phyloP scores from a whole-genome alignment of 2,888 invertebrate genomes.

The Epistrophe eligans region DNA sequence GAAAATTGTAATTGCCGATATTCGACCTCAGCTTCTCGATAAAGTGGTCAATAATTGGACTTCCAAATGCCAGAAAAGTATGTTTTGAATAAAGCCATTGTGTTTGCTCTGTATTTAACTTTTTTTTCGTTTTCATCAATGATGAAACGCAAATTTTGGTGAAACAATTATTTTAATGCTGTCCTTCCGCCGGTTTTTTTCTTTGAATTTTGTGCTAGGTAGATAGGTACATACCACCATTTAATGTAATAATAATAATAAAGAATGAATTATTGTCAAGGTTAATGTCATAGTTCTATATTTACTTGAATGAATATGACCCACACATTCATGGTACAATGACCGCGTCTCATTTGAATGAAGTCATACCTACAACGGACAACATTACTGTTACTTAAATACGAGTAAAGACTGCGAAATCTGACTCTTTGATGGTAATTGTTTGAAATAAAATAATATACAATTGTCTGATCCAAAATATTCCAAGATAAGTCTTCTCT shows the following conservation, averaged over 20 bases:
- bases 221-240: not conserved
- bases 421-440: not conserved
- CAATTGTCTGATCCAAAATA: not conserved
- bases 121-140: too few species aligned
- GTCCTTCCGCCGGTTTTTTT: not conserved
- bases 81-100: too few species aligned
- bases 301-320: not conserved
- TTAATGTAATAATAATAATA: too few species aligned
- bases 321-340: slow-evolving; percentile 18
- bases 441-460: not conserved
- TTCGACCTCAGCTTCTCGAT: too few species aligned
- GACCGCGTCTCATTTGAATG: not conserved
- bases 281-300: slow-evolving; percentile 24
- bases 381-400: not conserved
- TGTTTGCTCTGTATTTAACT: too few species aligned
- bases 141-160: not conserved
- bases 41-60: too few species aligned
- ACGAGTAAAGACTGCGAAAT: not conserved
- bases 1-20: too few species aligned
- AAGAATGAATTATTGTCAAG: slow-evolving; percentile 13
- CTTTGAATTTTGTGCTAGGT: not conserved
- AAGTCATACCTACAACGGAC: not conserved
- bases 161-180: not conserved
- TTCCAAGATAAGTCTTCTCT: not conserved
- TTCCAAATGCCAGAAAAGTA: too few species aligned